These are phyloP conservation scores for Pygocentrus nattereri DNA, from an alignment of 2,797 vertebrate genomes.

Conservation along the genomic window DNA sequence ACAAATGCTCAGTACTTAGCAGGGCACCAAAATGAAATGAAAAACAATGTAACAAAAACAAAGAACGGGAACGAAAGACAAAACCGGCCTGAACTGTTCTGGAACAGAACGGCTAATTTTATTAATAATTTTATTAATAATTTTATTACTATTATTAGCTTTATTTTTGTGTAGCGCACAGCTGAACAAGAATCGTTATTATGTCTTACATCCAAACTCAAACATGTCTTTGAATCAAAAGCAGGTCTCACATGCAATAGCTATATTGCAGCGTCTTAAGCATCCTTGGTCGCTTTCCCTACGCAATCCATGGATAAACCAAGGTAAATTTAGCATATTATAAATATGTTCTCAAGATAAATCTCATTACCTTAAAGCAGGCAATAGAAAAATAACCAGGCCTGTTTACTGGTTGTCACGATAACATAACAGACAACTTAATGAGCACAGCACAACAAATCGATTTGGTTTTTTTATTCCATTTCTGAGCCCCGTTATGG, in stretches of 20 bases:
- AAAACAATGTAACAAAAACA: no score
- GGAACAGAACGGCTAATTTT: no score
- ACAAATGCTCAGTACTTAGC: neutral
- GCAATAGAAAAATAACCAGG: neutral
- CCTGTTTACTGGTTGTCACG: neutral
- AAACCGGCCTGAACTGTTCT: no score
- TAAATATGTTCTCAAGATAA: neutral
- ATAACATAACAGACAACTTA: neutral
- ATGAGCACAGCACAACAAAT: neutral
- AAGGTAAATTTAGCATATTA: neutral
- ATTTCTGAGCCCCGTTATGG: neutral
- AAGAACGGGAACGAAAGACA: no score
- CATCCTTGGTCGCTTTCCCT: neutral
- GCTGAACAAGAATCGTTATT: neutral
- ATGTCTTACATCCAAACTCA: neutral
- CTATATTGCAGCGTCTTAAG: neutral
- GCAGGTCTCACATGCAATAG: no score
- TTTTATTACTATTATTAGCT: no score
- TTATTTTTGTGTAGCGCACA: neutral
- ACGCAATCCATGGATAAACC: neutral
- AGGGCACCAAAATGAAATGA: no score
- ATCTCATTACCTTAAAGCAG: neutral
- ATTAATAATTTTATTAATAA: no score
- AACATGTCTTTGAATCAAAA: neutral
- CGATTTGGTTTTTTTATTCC: neutral